Conservation (phyloP, 2,113 vertebrate genomes). For the Oreocharis arfaki region DNA sequence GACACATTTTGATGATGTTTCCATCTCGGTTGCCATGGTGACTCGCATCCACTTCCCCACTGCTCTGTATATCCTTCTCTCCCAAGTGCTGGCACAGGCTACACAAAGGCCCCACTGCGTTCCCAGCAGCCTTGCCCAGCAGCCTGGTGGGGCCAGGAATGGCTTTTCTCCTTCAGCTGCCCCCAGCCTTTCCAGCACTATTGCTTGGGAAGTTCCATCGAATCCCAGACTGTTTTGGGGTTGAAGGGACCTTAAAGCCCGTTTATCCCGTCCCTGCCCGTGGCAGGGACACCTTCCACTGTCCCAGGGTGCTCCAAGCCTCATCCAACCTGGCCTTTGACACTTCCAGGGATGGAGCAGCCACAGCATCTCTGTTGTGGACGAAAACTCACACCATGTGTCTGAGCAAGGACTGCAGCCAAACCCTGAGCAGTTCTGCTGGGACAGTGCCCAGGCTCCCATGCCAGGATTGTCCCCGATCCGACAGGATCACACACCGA, state of each 20-base stretch:
- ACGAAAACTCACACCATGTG: background rate
- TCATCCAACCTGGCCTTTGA: fast-evolving
- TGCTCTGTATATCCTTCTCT: background rate
- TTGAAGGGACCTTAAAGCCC: background rate
- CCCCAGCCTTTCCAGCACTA: background rate
- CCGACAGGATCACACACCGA: fast-evolving
- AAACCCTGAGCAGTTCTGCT: background rate
- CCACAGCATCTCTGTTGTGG: background rate
- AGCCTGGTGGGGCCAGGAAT: background rate
- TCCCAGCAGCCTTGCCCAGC: background rate
- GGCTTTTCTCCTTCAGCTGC: background rate
- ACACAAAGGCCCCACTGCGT: fast-evolving
- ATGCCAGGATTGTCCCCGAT: background rate
- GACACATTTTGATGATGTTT: background rate
- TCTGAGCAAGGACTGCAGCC: background rate
- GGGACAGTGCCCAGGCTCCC: background rate
- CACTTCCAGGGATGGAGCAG: background rate
- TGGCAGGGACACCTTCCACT: background rate
- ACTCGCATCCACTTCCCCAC: background rate
- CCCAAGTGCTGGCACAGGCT: background rate
- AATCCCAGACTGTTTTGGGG: background rate
- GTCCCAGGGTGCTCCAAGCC: fast-evolving
- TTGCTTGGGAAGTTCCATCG: fast-evolving
- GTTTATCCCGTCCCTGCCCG: fast-evolving
- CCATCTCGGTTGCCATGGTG: background rate